Evolutionary conservation across 1,140 invertebrate species (phyloP).

Genomic region (Megalopta genalis): DNA sequence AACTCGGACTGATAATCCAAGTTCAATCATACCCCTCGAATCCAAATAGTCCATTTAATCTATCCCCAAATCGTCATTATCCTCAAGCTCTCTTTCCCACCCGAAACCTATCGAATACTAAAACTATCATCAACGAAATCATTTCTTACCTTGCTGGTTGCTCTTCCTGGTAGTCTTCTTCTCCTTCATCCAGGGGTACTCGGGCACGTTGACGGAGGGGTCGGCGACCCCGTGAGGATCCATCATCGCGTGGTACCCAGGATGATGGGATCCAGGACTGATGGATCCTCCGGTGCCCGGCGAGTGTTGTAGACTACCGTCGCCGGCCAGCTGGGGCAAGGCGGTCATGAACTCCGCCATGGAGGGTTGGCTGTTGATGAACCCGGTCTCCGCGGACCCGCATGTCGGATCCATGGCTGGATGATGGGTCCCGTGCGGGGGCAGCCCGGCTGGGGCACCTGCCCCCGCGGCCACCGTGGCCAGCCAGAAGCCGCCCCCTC

Average conservation of each 20-base stretch:
- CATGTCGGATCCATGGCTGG: constrained; percentile 74
- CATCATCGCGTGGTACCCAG: constrained; percentile 79
- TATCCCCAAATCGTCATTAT: no score
- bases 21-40: no score
- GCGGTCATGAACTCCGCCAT: constrained; percentile 96
- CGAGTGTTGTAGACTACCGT: constrained; percentile 81
- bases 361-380: constrained; percentile 94
- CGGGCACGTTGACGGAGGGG: constrained; percentile 88
- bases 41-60: no score
- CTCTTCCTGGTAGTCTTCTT: constrained; percentile 95
- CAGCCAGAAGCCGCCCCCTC: constrained; percentile 81
- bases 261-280: constrained; percentile 82
- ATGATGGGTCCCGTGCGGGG: constrained; percentile 77
- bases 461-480: constrained; percentile 80
- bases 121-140: neutral
- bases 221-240: constrained; percentile 83
- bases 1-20: no score
- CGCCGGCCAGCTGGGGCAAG: constrained; percentile 86
- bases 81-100: no score
- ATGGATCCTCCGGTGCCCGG: constrained; percentile 81
- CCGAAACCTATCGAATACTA: no score
- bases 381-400: constrained; percentile 88
- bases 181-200: constrained; percentile 98
- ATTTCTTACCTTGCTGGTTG: constrained; percentile 89
- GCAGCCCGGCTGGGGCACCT: constrained; percentile 76